Conservation (phyloP, 2,888 invertebrate genomes). For the Hypercompe scribonia region DNA sequence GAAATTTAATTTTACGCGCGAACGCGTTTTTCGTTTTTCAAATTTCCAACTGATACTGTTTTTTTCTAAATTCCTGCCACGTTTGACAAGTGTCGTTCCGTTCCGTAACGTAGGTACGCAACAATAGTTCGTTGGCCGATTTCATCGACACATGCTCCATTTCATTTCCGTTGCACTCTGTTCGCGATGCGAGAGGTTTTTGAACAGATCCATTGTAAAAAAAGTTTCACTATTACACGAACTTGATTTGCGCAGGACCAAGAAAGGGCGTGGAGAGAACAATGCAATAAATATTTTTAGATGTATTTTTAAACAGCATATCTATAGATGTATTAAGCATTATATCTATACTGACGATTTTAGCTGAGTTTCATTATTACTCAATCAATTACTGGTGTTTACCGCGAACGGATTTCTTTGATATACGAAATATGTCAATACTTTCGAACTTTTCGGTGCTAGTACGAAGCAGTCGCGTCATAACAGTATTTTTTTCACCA, state of each 20-base stretch:
- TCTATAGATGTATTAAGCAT: too few species aligned
- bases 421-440: too few species aligned
- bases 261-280: slow-evolving; percentile 39
- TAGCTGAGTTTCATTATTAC: too few species aligned
- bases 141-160: slow-evolving; percentile 76
- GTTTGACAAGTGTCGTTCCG: slow-evolving; percentile 68
- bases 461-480: too few species aligned
- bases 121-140: slow-evolving; percentile 73
- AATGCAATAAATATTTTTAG: not conserved
- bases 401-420: too few species aligned
- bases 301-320: not conserved
- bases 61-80: slow-evolving; percentile 69
- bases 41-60: slow-evolving; percentile 27
- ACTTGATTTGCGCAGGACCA: slow-evolving; percentile 80
- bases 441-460: too few species aligned
- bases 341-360: too few species aligned
- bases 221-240: slow-evolving; percentile 84
- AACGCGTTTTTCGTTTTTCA: slow-evolving; percentile 53
- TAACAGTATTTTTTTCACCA: too few species aligned
- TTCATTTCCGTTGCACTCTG: slow-evolving; percentile 82
- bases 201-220: slow-evolving; percentile 73
- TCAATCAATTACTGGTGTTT: too few species aligned
- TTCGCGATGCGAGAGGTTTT: slow-evolving; percentile 71
- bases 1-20: slow-evolving; percentile 49
- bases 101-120: slow-evolving; percentile 58